phyloP scores from a whole-genome alignment of 1,140 invertebrate genomes.

The Trigoniulus corallinus region DNA sequence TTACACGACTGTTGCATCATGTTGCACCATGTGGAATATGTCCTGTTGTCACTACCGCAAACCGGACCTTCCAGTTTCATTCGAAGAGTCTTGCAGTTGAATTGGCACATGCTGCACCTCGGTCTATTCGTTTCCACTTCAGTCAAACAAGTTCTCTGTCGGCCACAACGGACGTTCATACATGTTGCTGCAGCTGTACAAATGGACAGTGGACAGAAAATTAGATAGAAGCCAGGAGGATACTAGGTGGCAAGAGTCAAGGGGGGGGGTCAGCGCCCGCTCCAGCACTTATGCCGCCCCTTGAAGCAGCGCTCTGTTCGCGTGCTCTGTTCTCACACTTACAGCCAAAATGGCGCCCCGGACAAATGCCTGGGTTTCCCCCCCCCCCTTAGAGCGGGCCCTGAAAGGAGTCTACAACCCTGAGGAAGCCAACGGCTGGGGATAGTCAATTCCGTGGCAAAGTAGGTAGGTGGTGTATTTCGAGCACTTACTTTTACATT shows the following conservation, averaged over 20 bases:
- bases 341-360: no score
- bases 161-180: constrained; percentile 48
- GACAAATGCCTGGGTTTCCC: no score
- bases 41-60: constrained; percentile 65
- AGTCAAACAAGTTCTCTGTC: constrained; percentile 54
- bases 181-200: constrained; percentile 52
- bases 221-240: neutral
- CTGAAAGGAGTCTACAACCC: no score
- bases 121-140: constrained; percentile 50
- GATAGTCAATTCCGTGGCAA: neutral
- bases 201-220: neutral
- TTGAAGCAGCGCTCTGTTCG: no score
- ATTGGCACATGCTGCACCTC: constrained; percentile 54
- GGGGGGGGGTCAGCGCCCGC: neutral
- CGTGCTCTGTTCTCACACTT: no score
- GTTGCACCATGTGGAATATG: constrained; percentile 73
- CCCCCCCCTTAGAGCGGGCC: no score
- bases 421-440: neutral
- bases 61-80: constrained; percentile 27
- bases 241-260: no score
- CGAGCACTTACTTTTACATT: constrained; percentile 51
- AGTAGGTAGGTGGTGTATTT: neutral
- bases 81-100: constrained; percentile 31
- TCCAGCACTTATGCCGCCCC: no score
- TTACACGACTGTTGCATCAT: constrained; percentile 66